Conservation (phyloP, 1,140 invertebrate genomes). For the Zaprionus kolodkinae region DNA sequence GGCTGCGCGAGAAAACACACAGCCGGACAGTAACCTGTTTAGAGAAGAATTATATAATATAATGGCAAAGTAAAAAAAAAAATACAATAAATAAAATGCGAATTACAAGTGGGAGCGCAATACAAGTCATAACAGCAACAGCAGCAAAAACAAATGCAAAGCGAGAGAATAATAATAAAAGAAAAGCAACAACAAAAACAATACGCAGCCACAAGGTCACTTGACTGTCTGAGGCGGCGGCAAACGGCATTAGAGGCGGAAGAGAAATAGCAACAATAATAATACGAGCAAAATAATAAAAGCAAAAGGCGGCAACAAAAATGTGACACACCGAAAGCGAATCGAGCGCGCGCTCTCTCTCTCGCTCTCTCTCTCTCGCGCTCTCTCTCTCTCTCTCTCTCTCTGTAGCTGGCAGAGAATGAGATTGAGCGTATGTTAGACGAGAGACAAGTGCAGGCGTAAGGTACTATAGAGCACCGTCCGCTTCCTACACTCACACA, state of each 20-base stretch:
- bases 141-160: slow-evolving; percentile 11
- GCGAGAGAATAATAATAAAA: slow-evolving; percentile 41
- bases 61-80: slow-evolving; percentile 27
- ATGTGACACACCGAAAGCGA: slow-evolving; percentile 76
- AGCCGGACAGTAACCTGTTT: slow-evolving; percentile 39
- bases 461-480: slow-evolving; percentile 61
- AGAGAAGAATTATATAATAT: slow-evolving; percentile 68
- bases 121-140: slow-evolving; percentile 27
- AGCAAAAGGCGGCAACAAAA: slow-evolving; percentile 52
- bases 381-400: no score
- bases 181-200: slow-evolving; percentile 32
- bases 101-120: slow-evolving; percentile 74
- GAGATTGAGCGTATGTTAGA: slow-evolving; percentile 18
- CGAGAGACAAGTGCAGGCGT: slow-evolving; percentile 63
- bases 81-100: slow-evolving; percentile 54
- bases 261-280: slow-evolving; percentile 73
- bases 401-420: not conserved
- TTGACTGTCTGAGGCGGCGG: slow-evolving; percentile 45
- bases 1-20: slow-evolving; percentile 14
- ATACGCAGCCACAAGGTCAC: slow-evolving; percentile 72
- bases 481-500: slow-evolving; percentile 58
- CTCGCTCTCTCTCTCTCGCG: not conserved
- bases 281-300: slow-evolving; percentile 64
- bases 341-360: slow-evolving; percentile 18
- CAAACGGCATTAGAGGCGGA: slow-evolving; percentile 68